Base-by-base conservation (phyloP, 2,113 vertebrate genomes). In the Tetrax tetrax region DNA sequence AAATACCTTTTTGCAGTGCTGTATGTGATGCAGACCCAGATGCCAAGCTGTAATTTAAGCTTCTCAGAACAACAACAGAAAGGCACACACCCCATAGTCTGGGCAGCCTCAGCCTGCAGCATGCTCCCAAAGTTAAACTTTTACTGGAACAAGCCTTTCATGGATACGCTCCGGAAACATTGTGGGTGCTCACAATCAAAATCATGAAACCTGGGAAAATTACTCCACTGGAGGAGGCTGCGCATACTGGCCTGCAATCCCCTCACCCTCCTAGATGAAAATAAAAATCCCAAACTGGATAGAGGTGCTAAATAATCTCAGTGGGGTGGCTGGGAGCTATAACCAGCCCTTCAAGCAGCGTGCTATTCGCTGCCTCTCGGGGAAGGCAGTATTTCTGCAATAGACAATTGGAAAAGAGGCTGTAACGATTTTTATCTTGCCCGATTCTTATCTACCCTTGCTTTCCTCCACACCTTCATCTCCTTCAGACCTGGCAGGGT, bases 221-320 rank as follows among this genome's bases (percentile, higher is more conserved):
- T 15, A 88, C 41, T 54, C 71, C 75, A 13, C 28, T 50, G 85
- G 54, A 87, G 63, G 53, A 82, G 68, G 71, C 7, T 61, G 71
- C 41, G 66, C 56, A 75, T 27, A 25, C 25, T 51, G 60, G 60
- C 64, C 77, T 47, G 41, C 56, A 94, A 77, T 41, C 25, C 71
- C 78, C 51, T 90, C 28, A 23, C 41, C 71, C 59, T 74, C 59
- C 71, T 33, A 31, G 68, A 75, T 87, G 83, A 83, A 92, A 95
- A 94, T 89, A 87, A 88, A 92, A 93, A 79, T 81, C 71, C 89
- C 80, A 47, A 77, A 90, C 71, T 87, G 72, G 72, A 90, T 88
- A 48, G 60, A 97, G 89, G 37, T 78, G 60, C 76, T 47, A 2
- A 63, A 86, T 92, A 86, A 95, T 80, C 93, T 81, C 78, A 25